phyloP scores from a whole-genome alignment of 2,888 invertebrate species.

The Limenitis arthemis region DNA sequence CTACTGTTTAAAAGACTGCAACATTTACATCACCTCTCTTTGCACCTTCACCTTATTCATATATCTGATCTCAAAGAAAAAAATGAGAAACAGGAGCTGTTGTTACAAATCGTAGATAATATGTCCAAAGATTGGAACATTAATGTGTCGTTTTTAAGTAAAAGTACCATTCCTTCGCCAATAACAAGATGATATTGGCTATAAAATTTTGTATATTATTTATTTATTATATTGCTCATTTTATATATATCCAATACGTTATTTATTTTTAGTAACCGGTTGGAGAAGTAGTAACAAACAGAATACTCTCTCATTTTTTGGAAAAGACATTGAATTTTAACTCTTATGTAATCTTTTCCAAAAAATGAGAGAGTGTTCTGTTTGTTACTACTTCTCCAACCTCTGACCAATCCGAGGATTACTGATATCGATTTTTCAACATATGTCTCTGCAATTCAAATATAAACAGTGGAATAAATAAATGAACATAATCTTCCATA shows the following conservation, averaged over 20 bases:
- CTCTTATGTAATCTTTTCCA: no score
- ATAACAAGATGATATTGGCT: slow-evolving; percentile 36
- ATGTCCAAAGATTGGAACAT: slow-evolving; percentile 52
- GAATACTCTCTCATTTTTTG: slow-evolving; percentile 59
- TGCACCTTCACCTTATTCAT: slow-evolving; percentile 51
- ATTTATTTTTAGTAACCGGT: slow-evolving; percentile 62
- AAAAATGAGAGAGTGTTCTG: slow-evolving; percentile 59
- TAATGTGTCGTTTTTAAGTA: slow-evolving; percentile 43
- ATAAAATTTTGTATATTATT: slow-evolving; percentile 53
- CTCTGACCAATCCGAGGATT: slow-evolving; percentile 52
- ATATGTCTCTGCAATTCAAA: slow-evolving; percentile 40
- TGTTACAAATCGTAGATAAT: slow-evolving; percentile 40
- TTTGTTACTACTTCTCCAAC: slow-evolving; percentile 59
- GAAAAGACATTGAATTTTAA: no score
- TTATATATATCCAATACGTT: slow-evolving; percentile 44
- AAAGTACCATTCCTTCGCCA: slow-evolving; percentile 31
- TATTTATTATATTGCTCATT: slow-evolving; percentile 64
- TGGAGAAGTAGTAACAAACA: slow-evolving; percentile 59
- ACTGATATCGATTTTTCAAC: slow-evolving; percentile 44
- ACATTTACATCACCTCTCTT: slow-evolving; percentile 48
- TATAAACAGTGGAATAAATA: neutral
- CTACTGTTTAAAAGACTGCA: slow-evolving; percentile 53
- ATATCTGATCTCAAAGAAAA: slow-evolving; percentile 43
- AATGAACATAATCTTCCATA: no score
- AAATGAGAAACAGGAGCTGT: slow-evolving; percentile 35